Evolutionary conservation across 2,888 invertebrate species (phyloP).

Genomic region (Eutolmus rufibarbis): DNA sequence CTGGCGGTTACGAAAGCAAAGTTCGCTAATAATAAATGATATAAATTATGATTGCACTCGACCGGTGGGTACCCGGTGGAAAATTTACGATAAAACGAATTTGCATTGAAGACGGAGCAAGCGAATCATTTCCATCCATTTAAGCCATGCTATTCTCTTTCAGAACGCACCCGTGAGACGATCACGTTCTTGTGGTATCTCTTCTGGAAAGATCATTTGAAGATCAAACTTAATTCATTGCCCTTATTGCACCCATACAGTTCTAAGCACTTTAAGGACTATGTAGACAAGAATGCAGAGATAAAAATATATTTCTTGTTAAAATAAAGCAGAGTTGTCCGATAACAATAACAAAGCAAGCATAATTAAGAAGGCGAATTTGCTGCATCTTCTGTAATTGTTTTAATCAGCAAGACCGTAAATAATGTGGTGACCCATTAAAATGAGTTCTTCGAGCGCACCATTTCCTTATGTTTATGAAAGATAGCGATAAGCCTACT

Average conservation of each 20-base stretch:
- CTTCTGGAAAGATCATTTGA: neutral
- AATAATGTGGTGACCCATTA: neutral
- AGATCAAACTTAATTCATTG: neutral
- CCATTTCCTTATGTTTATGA: neutral
- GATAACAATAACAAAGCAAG: neutral
- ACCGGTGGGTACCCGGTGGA: neutral
- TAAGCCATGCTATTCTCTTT: neutral
- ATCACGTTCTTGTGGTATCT: neutral
- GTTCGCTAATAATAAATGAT: constrained; percentile 1
- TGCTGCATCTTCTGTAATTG: neutral
- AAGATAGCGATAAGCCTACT: neutral
- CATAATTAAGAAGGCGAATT: neutral
- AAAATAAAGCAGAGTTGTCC: neutral
- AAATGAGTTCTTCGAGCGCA: neutral
- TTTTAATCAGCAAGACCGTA: neutral
- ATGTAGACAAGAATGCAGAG: neutral
- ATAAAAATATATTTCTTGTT: neutral
- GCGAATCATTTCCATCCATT: neutral
- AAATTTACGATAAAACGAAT: neutral
- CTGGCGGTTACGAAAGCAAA: neutral
- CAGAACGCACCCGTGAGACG: neutral
- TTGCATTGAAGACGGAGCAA: neutral
- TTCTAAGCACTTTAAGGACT: neutral
- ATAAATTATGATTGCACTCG: constrained; percentile 7
- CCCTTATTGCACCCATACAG: neutral